Base-by-base conservation (phyloP, 2,113 vertebrate species). In the Ptyas mucosa region DNA sequence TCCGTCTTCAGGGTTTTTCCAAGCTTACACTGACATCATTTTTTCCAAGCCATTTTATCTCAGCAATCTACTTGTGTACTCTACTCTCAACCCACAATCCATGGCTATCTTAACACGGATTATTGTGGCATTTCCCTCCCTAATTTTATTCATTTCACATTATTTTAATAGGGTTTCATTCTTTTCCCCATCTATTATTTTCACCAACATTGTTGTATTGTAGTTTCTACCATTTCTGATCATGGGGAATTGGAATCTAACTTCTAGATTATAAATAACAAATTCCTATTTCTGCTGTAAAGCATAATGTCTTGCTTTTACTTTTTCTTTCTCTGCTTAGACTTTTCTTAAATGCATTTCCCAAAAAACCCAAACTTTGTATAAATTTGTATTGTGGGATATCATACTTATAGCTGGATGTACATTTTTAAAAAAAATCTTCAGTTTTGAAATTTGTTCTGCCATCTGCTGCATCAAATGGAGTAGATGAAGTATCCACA, bases 21-120 rank as follows among this genome's bases (percentile, higher is more conserved):
- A 90, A 0, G 24, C 85, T 24, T 58, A 92, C 90, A 87, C n/a
- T 93, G 91, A 26, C 85, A 43, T 91, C 89, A 81, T 69, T 91
- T 34, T 94, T 95, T 94, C 81, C 93, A 54, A 29, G n/a, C n/a
- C 26, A 12, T 43, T 85, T 87, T 95, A 86, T 90, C 93, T 95
- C 7, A 0, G 23, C 54, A 39, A 85, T 93, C 90, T 64, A 64
- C 92, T 93, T 24, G 58, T 39, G 87, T 29, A n/a, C 88, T 51
- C 89, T 49, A 23, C n/a, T 46, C 54, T 93, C 23, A 39, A 39
- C 39, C 53, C 29, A 51, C 24, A 58, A 58, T n/a, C 4, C 15
- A 20, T 12, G 23, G 43, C 20, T 34, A 29, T 57, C n/a, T 34
- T 39, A 15, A 85, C 43, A 49, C 5, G 3, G 86, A 39, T 9